phyloP scores from a whole-genome alignment of 2,888 invertebrate genomes.

The Nomada flava region DNA sequence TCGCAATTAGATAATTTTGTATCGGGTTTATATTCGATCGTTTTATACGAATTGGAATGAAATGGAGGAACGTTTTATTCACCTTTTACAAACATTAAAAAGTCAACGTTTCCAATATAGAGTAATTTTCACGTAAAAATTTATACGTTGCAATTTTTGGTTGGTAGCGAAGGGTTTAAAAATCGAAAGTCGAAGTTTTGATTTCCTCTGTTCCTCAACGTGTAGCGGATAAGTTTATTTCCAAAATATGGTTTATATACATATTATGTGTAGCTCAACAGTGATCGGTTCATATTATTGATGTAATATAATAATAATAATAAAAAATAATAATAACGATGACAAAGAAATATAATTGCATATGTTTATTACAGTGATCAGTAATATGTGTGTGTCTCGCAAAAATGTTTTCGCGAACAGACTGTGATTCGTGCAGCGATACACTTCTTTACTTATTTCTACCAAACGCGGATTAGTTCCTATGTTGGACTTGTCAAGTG shows the following conservation, averaged over 20 bases:
- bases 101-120: no score
- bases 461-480: background rate
- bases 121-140: no score
- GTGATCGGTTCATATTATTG: constrained; percentile 7
- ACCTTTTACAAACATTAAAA: no score
- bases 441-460: background rate
- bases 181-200: no score
- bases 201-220: no score
- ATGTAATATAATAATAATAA: constrained; percentile 8
- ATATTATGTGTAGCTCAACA: background rate
- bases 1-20: background rate
- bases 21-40: background rate
- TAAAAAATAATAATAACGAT: constrained; percentile 1
- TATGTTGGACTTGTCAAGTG: background rate
- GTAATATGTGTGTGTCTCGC: no score
- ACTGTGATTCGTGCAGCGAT: background rate
- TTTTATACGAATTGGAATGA: no score
- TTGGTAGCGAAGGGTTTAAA: no score
- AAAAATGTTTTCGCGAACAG: background rate
- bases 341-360: background rate
- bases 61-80: no score
- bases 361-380: background rate
- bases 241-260: no score
- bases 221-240: no score
- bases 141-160: no score